A percentile compares a stretch with the other conserved stretches of the same genome.
Conservation (phyloP, 2,888 invertebrate genomes). For the Drosophila subsilvestris region DNA sequence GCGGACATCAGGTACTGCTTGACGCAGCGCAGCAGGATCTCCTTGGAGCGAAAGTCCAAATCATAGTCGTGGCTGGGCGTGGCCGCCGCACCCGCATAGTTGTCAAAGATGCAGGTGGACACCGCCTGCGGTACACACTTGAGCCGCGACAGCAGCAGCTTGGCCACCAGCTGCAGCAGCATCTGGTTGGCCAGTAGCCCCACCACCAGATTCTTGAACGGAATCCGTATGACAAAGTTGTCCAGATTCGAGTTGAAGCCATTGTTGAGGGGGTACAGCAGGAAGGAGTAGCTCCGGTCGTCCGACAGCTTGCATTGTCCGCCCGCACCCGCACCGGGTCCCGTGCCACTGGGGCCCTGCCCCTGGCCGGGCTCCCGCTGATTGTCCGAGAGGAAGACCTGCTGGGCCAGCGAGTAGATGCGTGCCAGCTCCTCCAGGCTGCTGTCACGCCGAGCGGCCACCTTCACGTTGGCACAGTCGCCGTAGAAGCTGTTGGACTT, state of each 20-base stretch:
- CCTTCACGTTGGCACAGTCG: constrained; percentile 95
- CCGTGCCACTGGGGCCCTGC: constrained; percentile 1
- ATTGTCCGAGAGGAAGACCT: constrained; percentile 90
- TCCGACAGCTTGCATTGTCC: constrained; percentile 86
- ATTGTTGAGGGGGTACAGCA: constrained; percentile 91
- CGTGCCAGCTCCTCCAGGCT: constrained; percentile 93
- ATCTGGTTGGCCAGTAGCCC: constrained; percentile 96
- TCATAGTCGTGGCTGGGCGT: constrained; percentile 83
- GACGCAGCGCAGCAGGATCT: constrained; percentile 90
- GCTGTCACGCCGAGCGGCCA: constrained; percentile 95
- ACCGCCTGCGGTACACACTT: constrained; percentile 87
- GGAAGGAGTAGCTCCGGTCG: constrained; percentile 94
- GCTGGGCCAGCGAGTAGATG: constrained; percentile 94
- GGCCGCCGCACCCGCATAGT: constrained; percentile 84
- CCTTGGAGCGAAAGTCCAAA: constrained; percentile 84
- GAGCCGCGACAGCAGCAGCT: constrained; percentile 91
- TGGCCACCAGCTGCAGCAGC: constrained; percentile 95
- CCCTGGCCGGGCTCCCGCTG: constrained; percentile 80
- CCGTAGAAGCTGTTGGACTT: constrained; percentile 98
- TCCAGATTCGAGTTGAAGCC: constrained; percentile 90
- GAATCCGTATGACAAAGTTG: constrained; percentile 92
- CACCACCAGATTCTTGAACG: constrained; percentile 93
- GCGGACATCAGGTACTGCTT: constrained; percentile 93
- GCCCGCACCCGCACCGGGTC: not conserved
- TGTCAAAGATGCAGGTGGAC: constrained; percentile 84